Evolutionary conservation across 2,888 invertebrate genomes (phyloP), one percentile per base, ranked within the genome.

Genomic region (Apomyelois bistriatella): DNA sequence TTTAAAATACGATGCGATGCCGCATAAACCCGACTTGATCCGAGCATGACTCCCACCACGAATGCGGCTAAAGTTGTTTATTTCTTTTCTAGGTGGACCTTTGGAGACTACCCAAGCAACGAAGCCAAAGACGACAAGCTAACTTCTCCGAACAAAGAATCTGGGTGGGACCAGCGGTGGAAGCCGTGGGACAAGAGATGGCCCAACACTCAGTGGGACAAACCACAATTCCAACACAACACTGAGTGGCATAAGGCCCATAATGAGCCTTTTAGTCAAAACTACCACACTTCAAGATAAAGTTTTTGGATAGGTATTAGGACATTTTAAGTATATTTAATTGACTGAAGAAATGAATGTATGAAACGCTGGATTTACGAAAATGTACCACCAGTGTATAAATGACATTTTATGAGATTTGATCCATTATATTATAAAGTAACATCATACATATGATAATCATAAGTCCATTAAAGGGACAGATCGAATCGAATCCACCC

Each of bases 101-200:
- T 52, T 60, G 52, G 62, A 16, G 64, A 66, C 6, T 64, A 66
- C 56, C 60, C 37, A 0, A 64, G 65, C 40, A 60, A 64, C 2
- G 66, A 71, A 51, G 60, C 66, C 47, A 68, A 66, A 50, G 58
- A 61, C 50, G 59, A 70, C 54, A 74, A 70, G 55, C 52, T 66
- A 8, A 68, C 69, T 38, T 70, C 67, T 53, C 68, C 70, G 30
- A 66, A 74, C 63, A 74, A 72, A 36, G 64, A 68, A 37, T 55
- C 70, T 53, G 59, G 62, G 13, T 73, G 76, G 76, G 72, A 75
- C 48, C 67, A 72, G 17, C 57, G 70, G 8, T 76, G 80, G 82
- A 79, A 80, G 57, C 76, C 76, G 0, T 79, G 79, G 74, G 70
- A 82, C 54, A 74, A 75, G 53, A 68, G 68, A 62, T 70, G 69